These are phyloP conservation scores for Anguilla anguilla DNA, from an alignment of 2,797 vertebrate species.

Conservation along the genomic window DNA sequence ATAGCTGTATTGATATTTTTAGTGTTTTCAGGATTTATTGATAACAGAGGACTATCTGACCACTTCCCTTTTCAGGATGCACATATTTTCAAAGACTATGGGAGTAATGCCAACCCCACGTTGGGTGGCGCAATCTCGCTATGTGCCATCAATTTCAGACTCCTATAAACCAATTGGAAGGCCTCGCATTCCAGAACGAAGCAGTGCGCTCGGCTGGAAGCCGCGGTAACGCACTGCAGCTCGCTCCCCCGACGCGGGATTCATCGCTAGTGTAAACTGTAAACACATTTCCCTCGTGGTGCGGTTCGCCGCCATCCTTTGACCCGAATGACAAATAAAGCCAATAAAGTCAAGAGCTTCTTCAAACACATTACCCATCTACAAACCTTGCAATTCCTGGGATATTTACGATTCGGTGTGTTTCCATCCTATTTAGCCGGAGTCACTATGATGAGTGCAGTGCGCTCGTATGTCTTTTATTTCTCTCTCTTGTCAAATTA, in stretches of 20 bases:
- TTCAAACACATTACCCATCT: background rate
- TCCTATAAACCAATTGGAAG: conserved; percentile 53
- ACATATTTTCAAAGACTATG: background rate
- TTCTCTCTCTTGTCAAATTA: conserved; percentile 11
- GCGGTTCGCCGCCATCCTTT: background rate
- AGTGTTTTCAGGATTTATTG: background rate
- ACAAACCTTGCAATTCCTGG: background rate
- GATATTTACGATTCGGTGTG: background rate
- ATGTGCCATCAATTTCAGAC: conserved; percentile 39
- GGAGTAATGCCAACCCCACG: background rate
- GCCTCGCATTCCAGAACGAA: background rate
- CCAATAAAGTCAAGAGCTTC: background rate
- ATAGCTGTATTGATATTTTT: background rate
- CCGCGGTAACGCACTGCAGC: background rate
- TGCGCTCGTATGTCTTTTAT: background rate
- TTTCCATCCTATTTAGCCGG: background rate
- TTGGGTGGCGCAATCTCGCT: no score
- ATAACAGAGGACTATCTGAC: background rate
- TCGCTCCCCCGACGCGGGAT: background rate
- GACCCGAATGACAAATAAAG: conserved; percentile 12
- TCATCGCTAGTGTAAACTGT: background rate
- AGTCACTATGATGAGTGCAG: background rate
- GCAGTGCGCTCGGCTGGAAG: background rate
- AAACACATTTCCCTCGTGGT: background rate
- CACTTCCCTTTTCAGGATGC: background rate